phyloP scores from a whole-genome alignment of 2,113 vertebrate genomes.

The Perca flavescens region DNA sequence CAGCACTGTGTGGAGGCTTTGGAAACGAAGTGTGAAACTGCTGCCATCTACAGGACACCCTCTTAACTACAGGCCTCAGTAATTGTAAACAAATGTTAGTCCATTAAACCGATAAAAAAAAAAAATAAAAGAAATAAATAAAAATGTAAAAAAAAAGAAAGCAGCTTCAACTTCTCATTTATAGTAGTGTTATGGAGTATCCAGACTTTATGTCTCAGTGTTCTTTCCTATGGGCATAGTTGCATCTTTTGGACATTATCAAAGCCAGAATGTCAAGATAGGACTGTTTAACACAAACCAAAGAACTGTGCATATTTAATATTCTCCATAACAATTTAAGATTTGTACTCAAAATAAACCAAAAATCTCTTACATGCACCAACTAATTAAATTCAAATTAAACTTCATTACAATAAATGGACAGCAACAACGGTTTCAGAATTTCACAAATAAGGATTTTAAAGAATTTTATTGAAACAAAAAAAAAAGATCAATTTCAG shows the following conservation, averaged over 20 bases:
- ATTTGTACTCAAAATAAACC: not conserved
- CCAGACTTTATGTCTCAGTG: not conserved
- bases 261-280: not conserved
- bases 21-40: slow-evolving; percentile 35
- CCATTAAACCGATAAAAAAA: not conserved
- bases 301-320: not conserved
- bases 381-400: not conserved
- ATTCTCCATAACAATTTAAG: not conserved
- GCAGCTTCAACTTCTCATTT: not conserved
- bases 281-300: not conserved
- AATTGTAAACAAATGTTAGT: slow-evolving; percentile 3
- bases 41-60: slow-evolving; percentile 70
- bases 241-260: not conserved
- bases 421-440: slow-evolving; percentile 44
- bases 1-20: not conserved
- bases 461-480: slow-evolving; percentile 87
- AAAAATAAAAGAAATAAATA: too few relatives aligned
- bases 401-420: slow-evolving; percentile 17
- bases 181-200: not conserved
- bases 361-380: not conserved
- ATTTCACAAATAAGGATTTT: slow-evolving; percentile 73
- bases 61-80: slow-evolving; percentile 11
- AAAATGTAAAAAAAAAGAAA: too few relatives aligned
- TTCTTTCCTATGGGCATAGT: not conserved
- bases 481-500: slow-evolving; percentile 80